Evolutionary conservation across 2,113 vertebrate species (phyloP).

Genomic region (Eulemur macaco): DNA sequence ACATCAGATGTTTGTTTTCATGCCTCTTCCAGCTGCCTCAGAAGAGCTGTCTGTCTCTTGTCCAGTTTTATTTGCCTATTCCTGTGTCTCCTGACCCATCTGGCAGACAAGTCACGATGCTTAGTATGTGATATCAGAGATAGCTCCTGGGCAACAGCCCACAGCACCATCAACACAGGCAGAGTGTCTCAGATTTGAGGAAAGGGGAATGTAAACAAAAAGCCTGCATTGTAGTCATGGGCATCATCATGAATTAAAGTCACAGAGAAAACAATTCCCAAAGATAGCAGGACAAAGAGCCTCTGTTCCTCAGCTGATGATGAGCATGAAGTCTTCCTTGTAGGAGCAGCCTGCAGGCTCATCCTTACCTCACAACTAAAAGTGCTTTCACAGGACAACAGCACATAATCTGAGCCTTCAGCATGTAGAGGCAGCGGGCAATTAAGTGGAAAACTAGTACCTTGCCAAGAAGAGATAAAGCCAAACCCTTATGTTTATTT

Average conservation of each 20-base stretch:
- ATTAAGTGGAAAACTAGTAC: conserved; percentile 15
- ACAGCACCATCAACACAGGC: conserved; percentile 36
- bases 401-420: conserved; percentile 3
- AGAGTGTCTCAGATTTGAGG: conserved; percentile 48
- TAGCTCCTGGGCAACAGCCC: conserved; percentile 59
- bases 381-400: conserved; percentile 31
- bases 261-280: conserved; percentile 67
- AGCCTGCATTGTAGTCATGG: conserved; percentile 42
- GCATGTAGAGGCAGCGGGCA: background rate
- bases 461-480: conserved; percentile 15
- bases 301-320: conserved; percentile 54
- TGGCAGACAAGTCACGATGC: conserved; percentile 62
- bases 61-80: conserved; percentile 53
- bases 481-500: background rate
- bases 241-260: conserved; percentile 61
- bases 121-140: conserved; percentile 59
- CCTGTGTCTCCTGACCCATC: conserved; percentile 46
- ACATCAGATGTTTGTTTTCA: conserved; percentile 47
- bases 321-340: conserved; percentile 49
- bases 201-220: conserved; percentile 60
- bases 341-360: conserved; percentile 13
- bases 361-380: conserved; percentile 29
- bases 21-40: conserved; percentile 17
- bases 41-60: conserved; percentile 57
- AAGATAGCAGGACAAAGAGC: conserved; percentile 64